Evolutionary conservation across 1,140 invertebrate species (phyloP), one percentile per base, ranked within the genome.

Genomic region (Temnothorax curvispinosus): DNA sequence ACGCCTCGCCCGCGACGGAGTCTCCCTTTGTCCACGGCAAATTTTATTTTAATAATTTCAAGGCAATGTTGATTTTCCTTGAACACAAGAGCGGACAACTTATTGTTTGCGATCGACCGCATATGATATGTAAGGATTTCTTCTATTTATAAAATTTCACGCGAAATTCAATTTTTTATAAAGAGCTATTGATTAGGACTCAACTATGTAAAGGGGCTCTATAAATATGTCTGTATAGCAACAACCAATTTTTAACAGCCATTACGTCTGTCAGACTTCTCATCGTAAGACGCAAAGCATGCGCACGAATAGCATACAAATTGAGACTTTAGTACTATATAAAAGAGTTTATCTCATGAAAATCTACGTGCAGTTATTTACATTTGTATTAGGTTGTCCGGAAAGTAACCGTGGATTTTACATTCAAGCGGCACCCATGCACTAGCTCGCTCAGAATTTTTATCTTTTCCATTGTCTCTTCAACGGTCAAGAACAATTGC

Each of bases 321-420:
- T 77, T 77, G 35, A 64, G 58, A 64, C 2, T 58, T 64, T 77
- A 64, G 56, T 47, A n/a, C 58, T 62, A 9, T 32, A 77, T 9
- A 64, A 64, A 77, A 77, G 56, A 44, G 18, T 44, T 77, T 64
- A 77, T 64, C 75, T 64, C 75, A 64, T 77, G 58, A 77, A 77
- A 77, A 77, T 64, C 75, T 77, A 64, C 21, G 56, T 64, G 38
- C 21, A 35, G 56, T 27, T 77, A 77, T 77, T 77, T 77, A 77
- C 75, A 64, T 47, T 77, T 77, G 75, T 77, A 77, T 77, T 77
- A 64, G 56, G 27, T 77, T 64, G 56, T 15, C 21, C 15, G 41
- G 18, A n/a, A 64, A 77, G 41, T 64, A 77, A 64, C 21, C 3
- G 52, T 9, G 41, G 6, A 47, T 47, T 77, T 77, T 64, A 32